phyloP scores from a whole-genome alignment of 2,888 invertebrate genomes.

The Thera obeliscata region DNA sequence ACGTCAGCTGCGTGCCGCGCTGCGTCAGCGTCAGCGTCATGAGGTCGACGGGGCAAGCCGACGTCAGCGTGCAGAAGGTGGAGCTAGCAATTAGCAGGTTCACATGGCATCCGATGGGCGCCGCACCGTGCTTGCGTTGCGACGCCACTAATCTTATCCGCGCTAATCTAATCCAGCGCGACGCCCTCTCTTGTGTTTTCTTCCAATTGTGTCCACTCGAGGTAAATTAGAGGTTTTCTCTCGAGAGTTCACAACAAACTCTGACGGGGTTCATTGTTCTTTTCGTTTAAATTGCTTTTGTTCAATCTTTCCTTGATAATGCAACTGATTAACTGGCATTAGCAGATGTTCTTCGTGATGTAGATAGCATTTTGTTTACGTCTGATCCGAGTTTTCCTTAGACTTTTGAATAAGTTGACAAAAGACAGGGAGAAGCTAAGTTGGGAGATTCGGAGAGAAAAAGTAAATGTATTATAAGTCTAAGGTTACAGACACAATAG shows the following conservation, averaged over 20 bases:
- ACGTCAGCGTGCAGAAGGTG: conserved; percentile 45
- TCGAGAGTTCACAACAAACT: conserved; percentile 67
- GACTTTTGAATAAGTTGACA: conserved; percentile 20
- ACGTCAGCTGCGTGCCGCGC: not conserved
- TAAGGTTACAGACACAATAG: not conserved
- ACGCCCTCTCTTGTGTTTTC: conserved; percentile 81
- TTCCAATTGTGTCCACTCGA: conserved; percentile 82
- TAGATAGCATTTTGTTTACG: conserved; percentile 22
- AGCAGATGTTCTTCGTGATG: conserved; percentile 36
- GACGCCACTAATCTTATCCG: conserved; percentile 79
- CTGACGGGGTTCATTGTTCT: conserved; percentile 63
- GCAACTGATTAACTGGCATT: conserved; percentile 32
- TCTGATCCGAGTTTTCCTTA: conserved; percentile 18
- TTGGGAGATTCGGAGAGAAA: conserved; percentile 11
- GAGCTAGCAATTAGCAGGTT: conserved; percentile 69
- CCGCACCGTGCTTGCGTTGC: conserved; percentile 52
- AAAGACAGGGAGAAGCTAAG: conserved; percentile 3
- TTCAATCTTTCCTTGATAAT: conserved; percentile 38
- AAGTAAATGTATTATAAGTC: conserved; percentile 5
- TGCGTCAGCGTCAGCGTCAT: conserved; percentile 7
- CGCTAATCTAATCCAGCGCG: conserved; percentile 79
- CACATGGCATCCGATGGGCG: conserved; percentile 59
- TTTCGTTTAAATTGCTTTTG: conserved; percentile 45
- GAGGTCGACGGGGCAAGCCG: conserved; percentile 13
- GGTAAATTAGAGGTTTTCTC: conserved; percentile 80